Conservation (phyloP, 2,797 vertebrate species). For the Enteromius radiatus region DNA sequence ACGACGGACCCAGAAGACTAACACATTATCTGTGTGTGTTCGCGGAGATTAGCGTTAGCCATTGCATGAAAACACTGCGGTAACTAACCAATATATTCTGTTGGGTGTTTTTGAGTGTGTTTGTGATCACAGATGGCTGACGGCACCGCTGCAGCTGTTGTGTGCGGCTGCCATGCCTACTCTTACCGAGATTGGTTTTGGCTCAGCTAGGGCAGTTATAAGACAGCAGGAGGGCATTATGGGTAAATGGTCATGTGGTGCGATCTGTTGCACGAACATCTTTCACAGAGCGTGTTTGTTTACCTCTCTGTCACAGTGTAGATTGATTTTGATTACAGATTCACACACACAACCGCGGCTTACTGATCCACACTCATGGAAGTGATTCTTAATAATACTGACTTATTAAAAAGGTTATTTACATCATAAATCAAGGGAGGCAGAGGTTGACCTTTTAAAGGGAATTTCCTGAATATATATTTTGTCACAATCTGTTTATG, state of each 20-base stretch:
- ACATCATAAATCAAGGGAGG: not conserved
- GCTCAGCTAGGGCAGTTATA: slow-evolving; percentile 19
- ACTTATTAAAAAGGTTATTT: slow-evolving; percentile 12
- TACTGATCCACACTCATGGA: not conserved
- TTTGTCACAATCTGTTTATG: not conserved
- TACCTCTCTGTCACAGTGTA: slow-evolving; percentile 7
- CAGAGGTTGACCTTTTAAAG: slow-evolving; percentile 1
- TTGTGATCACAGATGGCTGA: slow-evolving; percentile 37
- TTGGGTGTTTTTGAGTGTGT: not conserved
- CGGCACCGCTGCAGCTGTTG: slow-evolving; percentile 27
- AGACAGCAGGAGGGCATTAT: slow-evolving; percentile 40
- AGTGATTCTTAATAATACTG: not conserved
- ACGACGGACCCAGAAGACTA: not conserved
- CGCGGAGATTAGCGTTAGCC: not conserved
- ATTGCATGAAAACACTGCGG: slow-evolving; percentile 1
- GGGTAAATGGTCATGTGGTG: slow-evolving; percentile 39
- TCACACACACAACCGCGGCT: not conserved
- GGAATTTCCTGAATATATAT: not conserved
- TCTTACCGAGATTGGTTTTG: slow-evolving; percentile 50
- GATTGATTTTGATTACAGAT: not conserved
- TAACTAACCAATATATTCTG: not conserved
- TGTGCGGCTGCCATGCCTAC: slow-evolving; percentile 9
- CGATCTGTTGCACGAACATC: slow-evolving; percentile 10
- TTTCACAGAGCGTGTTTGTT: slow-evolving; percentile 32
- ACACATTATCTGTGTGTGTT: not conserved